Percentiles rank a stretch among this genome's conserved stretches.
phyloP scores from a whole-genome alignment of 2,888 invertebrate genomes.

The Amblyjoppa fuscipennis region DNA sequence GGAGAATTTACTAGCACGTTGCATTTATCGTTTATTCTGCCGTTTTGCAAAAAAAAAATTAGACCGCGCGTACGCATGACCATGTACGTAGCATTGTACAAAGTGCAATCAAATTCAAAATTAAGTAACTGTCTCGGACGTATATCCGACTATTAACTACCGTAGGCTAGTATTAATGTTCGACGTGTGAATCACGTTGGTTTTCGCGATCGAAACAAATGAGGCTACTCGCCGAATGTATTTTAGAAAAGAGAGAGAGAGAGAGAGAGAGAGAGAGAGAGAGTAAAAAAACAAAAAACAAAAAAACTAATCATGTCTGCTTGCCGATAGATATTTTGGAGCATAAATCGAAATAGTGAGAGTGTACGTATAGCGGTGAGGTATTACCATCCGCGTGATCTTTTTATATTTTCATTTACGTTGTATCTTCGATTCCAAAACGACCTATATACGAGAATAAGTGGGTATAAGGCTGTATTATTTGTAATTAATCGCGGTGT shows the following conservation, averaged over 20 bases:
- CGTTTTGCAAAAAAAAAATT: conserved; percentile 3
- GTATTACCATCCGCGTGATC: conserved; percentile 6
- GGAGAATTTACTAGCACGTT: conserved; percentile 29
- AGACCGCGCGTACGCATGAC: neutral
- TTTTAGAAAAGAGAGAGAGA: conserved; percentile 16
- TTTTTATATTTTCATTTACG: neutral
- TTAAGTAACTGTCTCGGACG: conserved; percentile 4
- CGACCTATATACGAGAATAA: conserved; percentile 24
- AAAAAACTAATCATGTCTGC: conserved; percentile 11
- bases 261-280: too few relatives aligned
- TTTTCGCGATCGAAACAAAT: conserved; percentile 21
- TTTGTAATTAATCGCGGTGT: conserved; percentile 57
- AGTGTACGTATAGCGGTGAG: conserved; percentile 26
- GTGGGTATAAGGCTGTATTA: conserved; percentile 51
- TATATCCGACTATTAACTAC: neutral
- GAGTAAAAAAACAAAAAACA: neutral
- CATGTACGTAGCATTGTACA: neutral
- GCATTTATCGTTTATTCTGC: neutral
- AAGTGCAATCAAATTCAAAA: conserved; percentile 45
- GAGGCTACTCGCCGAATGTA: conserved; percentile 27
- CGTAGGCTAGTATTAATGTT: neutral
- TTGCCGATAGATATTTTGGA: conserved; percentile 41
- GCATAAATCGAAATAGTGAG: conserved; percentile 36
- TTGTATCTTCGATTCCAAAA: conserved; percentile 10
- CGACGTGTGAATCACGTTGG: conserved; percentile 14